Conservation (phyloP, 1,140 invertebrate species). For the Brevipalpus yothersi region DNA sequence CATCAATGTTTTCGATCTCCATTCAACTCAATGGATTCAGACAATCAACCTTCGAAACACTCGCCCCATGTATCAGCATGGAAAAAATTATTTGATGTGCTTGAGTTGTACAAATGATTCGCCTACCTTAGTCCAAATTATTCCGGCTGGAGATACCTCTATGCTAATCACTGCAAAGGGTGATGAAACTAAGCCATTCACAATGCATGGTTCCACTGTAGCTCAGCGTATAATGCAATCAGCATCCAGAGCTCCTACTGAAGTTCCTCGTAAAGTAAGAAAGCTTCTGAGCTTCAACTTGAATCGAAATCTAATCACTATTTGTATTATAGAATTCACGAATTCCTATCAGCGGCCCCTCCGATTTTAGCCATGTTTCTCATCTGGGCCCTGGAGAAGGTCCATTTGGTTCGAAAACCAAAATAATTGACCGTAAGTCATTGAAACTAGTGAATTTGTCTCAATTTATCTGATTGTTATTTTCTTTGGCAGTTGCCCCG, state of each 20-base stretch:
- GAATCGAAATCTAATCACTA: slow-evolving; percentile 1
- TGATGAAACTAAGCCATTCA: slow-evolving; percentile 1
- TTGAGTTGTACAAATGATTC: slow-evolving; percentile 31
- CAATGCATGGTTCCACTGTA: not conserved
- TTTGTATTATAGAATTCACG: too few relatives aligned
- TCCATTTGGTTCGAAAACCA: slow-evolving; percentile 2
- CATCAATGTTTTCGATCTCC: slow-evolving; percentile 81
- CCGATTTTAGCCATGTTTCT: slow-evolving; percentile 92
- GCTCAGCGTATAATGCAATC: not conserved
- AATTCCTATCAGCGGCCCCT: slow-evolving; percentile 74
- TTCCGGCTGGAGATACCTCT: not conserved
- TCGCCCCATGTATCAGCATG: slow-evolving; percentile 9
- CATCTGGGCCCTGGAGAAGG: slow-evolving; percentile 95
- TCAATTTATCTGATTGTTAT: not conserved
- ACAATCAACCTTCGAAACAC: slow-evolving; percentile 67
- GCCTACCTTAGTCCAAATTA: slow-evolving; percentile 44
- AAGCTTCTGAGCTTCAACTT: slow-evolving; percentile 4
- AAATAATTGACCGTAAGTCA: slow-evolving; percentile 10
- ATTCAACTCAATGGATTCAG: slow-evolving; percentile 83
- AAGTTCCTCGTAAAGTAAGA: slow-evolving; percentile 5
- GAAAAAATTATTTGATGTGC: slow-evolving; percentile 15
- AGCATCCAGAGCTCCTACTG: not conserved
- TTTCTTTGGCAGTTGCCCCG: not conserved
- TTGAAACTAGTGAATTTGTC: not conserved
- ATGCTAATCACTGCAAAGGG: not conserved